Evolutionary conservation across 1,140 invertebrate genomes (phyloP), one percentile per base, ranked within the genome.

Genomic region (Rhysida immarginata): DNA sequence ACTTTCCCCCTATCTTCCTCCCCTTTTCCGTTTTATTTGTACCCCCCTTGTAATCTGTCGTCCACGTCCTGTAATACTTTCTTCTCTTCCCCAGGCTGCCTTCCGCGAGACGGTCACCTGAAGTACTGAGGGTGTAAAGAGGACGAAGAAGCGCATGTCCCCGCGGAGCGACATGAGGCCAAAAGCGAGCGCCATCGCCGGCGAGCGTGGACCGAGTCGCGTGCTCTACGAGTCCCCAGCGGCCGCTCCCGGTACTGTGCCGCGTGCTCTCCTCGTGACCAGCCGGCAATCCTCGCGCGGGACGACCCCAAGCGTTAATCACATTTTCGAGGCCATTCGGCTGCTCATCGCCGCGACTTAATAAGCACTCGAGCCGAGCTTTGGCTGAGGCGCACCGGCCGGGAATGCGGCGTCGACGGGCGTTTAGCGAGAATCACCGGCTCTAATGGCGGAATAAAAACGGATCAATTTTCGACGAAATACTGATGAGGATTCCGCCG

Each of bases 381-480:
- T 48, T 23, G 14, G 14, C 45, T 11, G 45, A 13, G 13, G 23
- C 13, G 45, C 8, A 11, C 45, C 45, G 23, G 11, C 45, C 45
- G 45, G 23, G n/a, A n/a, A n/a, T 20, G 13, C 14, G 45, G 45
- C 45, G 23, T 8, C 45, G 8, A 20, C 13, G 45, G 21, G 21
- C 45, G 45, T 48, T 48, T 48, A 48, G 45, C 45, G 21, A 8
- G 45, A 48, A 48, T 48, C 45, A 48, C 45, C 45, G 45, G 45
- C 45, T 14, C 8, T 18, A 48, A 18, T 14, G 45, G 14, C 23
- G 45, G 45, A 48, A 23, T 48, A 48, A 48, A 48, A 48, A 11
- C 45, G 45, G 45, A 48, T 48, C 45, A 48, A 48, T 48, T 48
- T 48, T 23, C 14, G 45, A 8, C 45, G 45, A 48, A 48, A 48